A percentile compares a stretch with the other conserved stretches of the same genome.
Evolutionary conservation across 2,888 invertebrate species (phyloP).

Genomic region (Nomada lathburiana): DNA sequence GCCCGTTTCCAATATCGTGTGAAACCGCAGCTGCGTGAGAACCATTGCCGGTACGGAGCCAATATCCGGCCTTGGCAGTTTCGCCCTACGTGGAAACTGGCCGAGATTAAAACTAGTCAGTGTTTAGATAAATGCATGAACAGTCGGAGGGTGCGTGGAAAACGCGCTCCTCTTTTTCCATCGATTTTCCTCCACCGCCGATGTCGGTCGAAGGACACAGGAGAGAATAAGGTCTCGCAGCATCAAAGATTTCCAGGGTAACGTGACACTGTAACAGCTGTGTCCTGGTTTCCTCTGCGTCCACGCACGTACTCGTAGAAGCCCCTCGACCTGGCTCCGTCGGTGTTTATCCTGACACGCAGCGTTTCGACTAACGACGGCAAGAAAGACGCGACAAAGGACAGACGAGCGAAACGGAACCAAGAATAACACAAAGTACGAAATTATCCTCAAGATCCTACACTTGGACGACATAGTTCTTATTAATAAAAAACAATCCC

Average conservation of each 20-base stretch:
- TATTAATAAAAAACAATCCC: too few relatives aligned
- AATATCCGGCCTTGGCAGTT: conserved; percentile 59
- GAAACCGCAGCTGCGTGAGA: conserved; percentile 65
- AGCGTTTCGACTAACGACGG: conserved; percentile 43
- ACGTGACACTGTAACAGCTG: conserved; percentile 76
- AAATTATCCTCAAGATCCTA: not conserved
- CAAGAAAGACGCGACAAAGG: not conserved
- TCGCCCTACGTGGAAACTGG: conserved; percentile 40
- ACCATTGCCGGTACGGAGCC: conserved; percentile 55
- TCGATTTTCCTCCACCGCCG: not conserved
- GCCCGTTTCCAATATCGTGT: conserved; percentile 59
- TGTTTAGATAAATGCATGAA: conserved; percentile 73
- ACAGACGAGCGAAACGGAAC: conserved; percentile 6
- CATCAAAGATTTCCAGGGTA: conserved; percentile 69
- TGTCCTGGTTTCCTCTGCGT: conserved; percentile 48
- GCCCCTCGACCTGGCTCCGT: conserved; percentile 10
- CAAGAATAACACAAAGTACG: not conserved
- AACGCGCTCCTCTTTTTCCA: not conserved
- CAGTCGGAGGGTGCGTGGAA: conserved; percentile 16
- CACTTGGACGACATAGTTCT: not conserved
- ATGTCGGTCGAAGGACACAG: conserved; percentile 30
- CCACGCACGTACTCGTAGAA: conserved; percentile 19
- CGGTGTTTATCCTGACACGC: conserved; percentile 40
- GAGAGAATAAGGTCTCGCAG: conserved; percentile 54
- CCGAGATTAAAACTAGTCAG: conserved; percentile 68